Percentiles rank a stretch among this genome's conserved stretches.
These are phyloP conservation scores for Noctua comes DNA, from an alignment of 2,888 invertebrate genomes.

Conservation along the genomic window DNA sequence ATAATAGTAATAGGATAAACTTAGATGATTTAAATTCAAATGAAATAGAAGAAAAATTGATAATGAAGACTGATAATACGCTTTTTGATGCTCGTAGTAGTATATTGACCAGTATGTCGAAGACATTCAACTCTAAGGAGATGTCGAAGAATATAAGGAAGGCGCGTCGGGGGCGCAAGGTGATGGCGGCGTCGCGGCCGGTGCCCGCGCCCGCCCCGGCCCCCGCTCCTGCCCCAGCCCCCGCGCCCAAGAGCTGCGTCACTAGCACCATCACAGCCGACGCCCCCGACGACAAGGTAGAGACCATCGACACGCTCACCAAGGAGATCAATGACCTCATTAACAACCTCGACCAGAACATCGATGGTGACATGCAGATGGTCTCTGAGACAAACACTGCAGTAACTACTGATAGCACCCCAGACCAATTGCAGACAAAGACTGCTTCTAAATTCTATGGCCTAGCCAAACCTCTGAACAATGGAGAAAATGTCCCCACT, in stretches of 20 bases:
- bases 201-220: conserved; percentile 30
- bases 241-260: conserved; percentile 52
- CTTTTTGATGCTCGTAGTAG: conserved; percentile 88
- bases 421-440: conserved; percentile 80
- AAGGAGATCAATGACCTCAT: conserved; percentile 88
- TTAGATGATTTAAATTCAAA: conserved; percentile 87
- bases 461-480: conserved; percentile 81
- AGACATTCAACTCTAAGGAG: conserved; percentile 88
- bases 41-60: conserved; percentile 90
- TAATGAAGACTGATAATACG: conserved; percentile 91
- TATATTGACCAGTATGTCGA: conserved; percentile 90
- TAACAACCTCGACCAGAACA: conserved; percentile 85
- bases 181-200: conserved; percentile 71
- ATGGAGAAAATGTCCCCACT: conserved; percentile 74
- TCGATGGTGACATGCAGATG: conserved; percentile 81
- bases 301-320: conserved; percentile 85
- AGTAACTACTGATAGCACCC: conserved; percentile 43
- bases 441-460: conserved; percentile 83
- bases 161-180: conserved; percentile 86
- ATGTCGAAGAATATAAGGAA: conserved; percentile 87
- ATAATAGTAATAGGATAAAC: conserved; percentile 89
- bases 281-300: conserved; percentile 79
- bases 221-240: conserved; percentile 59
- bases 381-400: conserved; percentile 63
- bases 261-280: conserved; percentile 72